These are phyloP conservation scores for Odontocolon sp. DNA, from an alignment of 2,888 invertebrate species.

Conservation along the genomic window DNA sequence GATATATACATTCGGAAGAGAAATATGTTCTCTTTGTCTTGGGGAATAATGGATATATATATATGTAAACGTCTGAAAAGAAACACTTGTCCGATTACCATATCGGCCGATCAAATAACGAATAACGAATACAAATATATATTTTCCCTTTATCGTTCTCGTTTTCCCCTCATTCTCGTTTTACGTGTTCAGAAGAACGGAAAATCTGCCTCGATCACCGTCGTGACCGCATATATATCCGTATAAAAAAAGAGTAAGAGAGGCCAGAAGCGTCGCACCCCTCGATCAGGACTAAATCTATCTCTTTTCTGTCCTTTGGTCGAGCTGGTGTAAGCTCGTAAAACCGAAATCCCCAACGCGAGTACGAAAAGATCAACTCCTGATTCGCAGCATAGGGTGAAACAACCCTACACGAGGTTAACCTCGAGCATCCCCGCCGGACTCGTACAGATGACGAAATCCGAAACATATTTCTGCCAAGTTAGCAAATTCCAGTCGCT, in stretches of 20 bases:
- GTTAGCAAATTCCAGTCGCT: slow-evolving; percentile 76
- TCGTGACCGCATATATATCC: slow-evolving; percentile 33
- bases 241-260: slow-evolving; percentile 21
- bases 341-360: slow-evolving; percentile 72
- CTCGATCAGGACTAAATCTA: too few species aligned
- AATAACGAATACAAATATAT: slow-evolving; percentile 18
- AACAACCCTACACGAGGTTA: not conserved
- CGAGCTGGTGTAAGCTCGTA: slow-evolving; percentile 69
- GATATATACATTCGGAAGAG: slow-evolving; percentile 10
- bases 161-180: not conserved
- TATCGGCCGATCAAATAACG: slow-evolving; percentile 26
- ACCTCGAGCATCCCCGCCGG: slow-evolving; percentile 57
- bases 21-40: slow-evolving; percentile 21
- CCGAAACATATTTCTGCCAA: slow-evolving; percentile 79
- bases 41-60: not conserved
- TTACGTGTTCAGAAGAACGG: slow-evolving; percentile 11
- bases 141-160: slow-evolving; percentile 38
- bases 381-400: slow-evolving; percentile 29
- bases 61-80: not conserved
- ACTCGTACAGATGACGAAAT: slow-evolving; percentile 66
- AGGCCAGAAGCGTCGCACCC: slow-evolving; percentile 14
- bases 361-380: slow-evolving; percentile 56
- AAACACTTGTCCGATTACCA: slow-evolving; percentile 17
- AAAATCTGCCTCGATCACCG: slow-evolving; percentile 46
- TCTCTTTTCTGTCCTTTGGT: slow-evolving; percentile 35